Base-by-base conservation (phyloP, 2,113 vertebrate species). In the Marmota flaviventris region DNA sequence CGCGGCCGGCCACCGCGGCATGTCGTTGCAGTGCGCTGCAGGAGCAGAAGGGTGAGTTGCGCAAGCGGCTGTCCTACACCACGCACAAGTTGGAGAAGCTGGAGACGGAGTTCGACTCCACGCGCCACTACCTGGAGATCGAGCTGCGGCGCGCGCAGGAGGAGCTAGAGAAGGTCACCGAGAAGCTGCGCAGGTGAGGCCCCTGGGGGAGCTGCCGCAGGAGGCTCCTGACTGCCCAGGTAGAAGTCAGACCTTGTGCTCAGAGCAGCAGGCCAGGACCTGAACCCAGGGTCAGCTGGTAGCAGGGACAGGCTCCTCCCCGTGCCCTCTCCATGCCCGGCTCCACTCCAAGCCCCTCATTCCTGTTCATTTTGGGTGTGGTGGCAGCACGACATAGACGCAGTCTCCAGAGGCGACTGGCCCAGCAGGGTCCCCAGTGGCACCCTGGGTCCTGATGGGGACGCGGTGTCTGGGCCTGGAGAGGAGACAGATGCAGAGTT, bases 1-100 rank as follows among this genome's bases (percentile, higher is more conserved):
- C 92, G 96, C 75, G 96, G 97, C 98, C 93, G 97, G 97, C 92
- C 97, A 95, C 98, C 94, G 94, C 92, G 98, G 95, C 98, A 98
- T 98, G 96, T 98, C 98, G 92, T 98, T 98, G 97, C 98, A 99
- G 99, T 96, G 99, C 99, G 93, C 98, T 99, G 98, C 99, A 99
- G 97, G 99, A 99, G 98, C 99, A 99, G 99, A 99, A 99, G 98
- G 99, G 99, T 86, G 99, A 99, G 98, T 99, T 99, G 97, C 99
- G 99, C 77, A 99, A 99, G 98, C 99, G 99, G 77, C 99, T 99
- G 77, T 99, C 99, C 2, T 99, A 99, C 98, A 99, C 99, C 91
- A 99, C 99, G 82, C 99, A 99, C 98, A 99, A 99, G 97, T 98
- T 99, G 98, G 99, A 99, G 98, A 99, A 99, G 99, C 99, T 99